Evolutionary conservation across 2,888 invertebrate genomes (phyloP).

Genomic region (Criorhina ranunculi): DNA sequence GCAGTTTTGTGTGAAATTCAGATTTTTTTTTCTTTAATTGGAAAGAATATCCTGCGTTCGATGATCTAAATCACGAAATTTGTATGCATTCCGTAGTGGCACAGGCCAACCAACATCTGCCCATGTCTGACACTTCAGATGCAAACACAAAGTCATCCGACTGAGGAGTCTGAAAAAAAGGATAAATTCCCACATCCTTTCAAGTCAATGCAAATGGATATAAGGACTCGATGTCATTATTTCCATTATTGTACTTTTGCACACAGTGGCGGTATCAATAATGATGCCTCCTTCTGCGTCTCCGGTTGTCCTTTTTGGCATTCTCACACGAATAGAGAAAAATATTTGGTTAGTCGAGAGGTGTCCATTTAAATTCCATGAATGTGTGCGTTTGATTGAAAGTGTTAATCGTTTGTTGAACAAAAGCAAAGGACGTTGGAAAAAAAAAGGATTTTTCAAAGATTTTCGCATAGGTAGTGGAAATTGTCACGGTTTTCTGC

Average conservation of each 20-base stretch:
- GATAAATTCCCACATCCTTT: conserved; percentile 69
- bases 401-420: conserved; percentile 61
- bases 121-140: conserved; percentile 47
- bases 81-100: conserved; percentile 36
- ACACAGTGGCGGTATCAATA: conserved; percentile 63
- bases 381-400: conserved; percentile 36
- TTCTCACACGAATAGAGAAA: conserved; percentile 3
- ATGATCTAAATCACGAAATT: conserved; percentile 26
- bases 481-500: conserved; percentile 63
- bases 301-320: conserved; percentile 38
- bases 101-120: conserved; percentile 64
- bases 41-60: conserved; percentile 17
- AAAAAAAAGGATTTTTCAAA: conserved; percentile 42
- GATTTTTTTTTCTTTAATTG: not conserved
- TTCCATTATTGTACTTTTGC: conserved; percentile 43
- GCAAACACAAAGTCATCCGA: conserved; percentile 41
- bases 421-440: conserved; percentile 25
- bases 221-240: conserved; percentile 54
- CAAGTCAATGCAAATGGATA: conserved; percentile 38
- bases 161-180: conserved; percentile 18
- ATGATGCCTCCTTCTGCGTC: conserved; percentile 43
- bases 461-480: conserved; percentile 41
- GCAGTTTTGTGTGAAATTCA: conserved; percentile 1
- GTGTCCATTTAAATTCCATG: conserved; percentile 22
- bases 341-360: conserved; percentile 49